phyloP scores from a whole-genome alignment of 1,140 invertebrate genomes.

The Sitobion miscanthi region DNA sequence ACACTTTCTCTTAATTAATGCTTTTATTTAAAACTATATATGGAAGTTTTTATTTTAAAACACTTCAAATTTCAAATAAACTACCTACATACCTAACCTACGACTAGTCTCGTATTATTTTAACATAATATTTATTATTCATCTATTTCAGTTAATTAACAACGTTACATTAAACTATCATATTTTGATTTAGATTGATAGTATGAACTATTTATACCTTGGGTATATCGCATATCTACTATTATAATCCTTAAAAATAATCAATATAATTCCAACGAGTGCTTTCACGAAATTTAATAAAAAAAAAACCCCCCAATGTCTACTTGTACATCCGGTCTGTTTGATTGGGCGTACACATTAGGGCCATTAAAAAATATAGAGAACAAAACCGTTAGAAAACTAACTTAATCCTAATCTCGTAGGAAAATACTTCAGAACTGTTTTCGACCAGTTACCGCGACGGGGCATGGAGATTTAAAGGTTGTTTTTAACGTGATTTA shows the following conservation, averaged over 20 bases:
- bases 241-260: background rate
- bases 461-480: background rate
- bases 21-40: too few species aligned
- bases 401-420: background rate
- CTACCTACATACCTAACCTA: too few species aligned
- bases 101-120: background rate
- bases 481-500: background rate
- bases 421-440: background rate
- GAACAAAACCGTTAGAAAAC: background rate
- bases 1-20: background rate
- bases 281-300: background rate
- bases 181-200: background rate
- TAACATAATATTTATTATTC: background rate
- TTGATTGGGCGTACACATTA: background rate
- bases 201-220: background rate
- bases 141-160: background rate
- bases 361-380: background rate
- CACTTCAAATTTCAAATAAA: background rate
- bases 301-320: background rate
- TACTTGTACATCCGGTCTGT: too few species aligned
- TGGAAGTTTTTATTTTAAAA: background rate
- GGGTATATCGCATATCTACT: background rate
- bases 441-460: background rate
- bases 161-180: background rate
- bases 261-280: background rate